phyloP scores from a whole-genome alignment of 2,797 vertebrate species.

The Vireo griseus region DNA sequence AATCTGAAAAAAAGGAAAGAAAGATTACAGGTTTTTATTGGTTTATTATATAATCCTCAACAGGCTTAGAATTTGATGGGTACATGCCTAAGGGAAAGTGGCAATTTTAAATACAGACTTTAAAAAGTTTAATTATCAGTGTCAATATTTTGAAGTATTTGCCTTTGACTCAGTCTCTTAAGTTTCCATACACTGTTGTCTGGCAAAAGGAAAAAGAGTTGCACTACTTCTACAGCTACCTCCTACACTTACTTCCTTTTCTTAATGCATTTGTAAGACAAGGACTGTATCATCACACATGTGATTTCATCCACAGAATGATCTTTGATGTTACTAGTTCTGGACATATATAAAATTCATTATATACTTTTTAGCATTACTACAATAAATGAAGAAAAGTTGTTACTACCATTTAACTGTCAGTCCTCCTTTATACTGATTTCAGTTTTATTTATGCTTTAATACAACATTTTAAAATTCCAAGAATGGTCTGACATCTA shows the following conservation, averaged over 20 bases:
- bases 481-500: neutral
- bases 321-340: neutral
- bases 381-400: neutral
- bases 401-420: neutral
- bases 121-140: neutral
- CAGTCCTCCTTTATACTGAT: neutral
- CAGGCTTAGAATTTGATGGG: neutral
- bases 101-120: neutral
- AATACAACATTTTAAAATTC: neutral
- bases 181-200: neutral
- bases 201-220: neutral
- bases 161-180: neutral
- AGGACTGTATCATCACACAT: rapidly evolving
- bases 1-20: neutral
- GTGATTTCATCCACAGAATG: neutral
- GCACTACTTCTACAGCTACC: neutral
- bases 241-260: neutral
- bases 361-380: neutral
- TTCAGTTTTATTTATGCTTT: neutral
- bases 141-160: neutral
- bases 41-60: neutral
- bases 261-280: neutral
- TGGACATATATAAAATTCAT: neutral
- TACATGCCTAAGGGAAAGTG: neutral
- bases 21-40: neutral